A percentile compares a stretch with the other conserved stretches of the same genome.
Conservation (phyloP, 35 echinoderm and acorn worm species). For the Stichopus chloronotus region DNA sequence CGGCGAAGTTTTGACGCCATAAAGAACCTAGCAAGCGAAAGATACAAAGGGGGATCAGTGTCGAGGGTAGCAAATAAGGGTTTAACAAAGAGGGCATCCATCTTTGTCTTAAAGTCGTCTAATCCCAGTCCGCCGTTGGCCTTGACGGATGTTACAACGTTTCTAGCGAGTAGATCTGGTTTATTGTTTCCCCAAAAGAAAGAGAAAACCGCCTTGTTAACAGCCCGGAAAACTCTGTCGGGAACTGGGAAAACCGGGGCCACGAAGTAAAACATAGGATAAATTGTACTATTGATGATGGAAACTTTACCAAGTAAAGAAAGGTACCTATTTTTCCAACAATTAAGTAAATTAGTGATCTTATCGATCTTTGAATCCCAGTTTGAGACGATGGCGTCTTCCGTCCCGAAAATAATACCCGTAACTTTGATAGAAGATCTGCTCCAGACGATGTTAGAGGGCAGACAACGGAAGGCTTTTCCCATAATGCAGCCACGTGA, state of each 20-base stretch:
- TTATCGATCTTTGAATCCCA: not conserved
- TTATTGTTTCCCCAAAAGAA: slow-evolving; percentile 9
- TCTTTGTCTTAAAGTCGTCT: not conserved
- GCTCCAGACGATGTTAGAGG: not conserved
- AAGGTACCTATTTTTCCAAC: not conserved
- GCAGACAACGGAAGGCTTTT: not conserved
- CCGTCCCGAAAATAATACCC: not conserved
- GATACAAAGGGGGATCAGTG: not conserved
- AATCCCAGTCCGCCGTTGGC: not conserved
- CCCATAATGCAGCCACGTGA: not conserved
- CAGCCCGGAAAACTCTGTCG: not conserved
- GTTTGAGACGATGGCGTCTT: not conserved
- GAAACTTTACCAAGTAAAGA: not conserved
- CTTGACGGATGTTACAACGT: not conserved
- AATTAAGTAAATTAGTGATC: not conserved
- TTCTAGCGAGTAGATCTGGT: not conserved
- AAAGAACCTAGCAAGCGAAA: not conserved
- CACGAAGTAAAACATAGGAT: not conserved
- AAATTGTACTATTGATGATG: not conserved
- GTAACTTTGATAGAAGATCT: not conserved
- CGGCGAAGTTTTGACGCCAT: not conserved
- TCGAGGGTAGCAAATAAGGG: not conserved
- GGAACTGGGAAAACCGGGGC: not conserved
- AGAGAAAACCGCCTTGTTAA: not conserved
- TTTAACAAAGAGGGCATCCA: not conserved